phyloP scores from a whole-genome alignment of 2,797 vertebrate genomes.

The Gallinago stenura region DNA sequence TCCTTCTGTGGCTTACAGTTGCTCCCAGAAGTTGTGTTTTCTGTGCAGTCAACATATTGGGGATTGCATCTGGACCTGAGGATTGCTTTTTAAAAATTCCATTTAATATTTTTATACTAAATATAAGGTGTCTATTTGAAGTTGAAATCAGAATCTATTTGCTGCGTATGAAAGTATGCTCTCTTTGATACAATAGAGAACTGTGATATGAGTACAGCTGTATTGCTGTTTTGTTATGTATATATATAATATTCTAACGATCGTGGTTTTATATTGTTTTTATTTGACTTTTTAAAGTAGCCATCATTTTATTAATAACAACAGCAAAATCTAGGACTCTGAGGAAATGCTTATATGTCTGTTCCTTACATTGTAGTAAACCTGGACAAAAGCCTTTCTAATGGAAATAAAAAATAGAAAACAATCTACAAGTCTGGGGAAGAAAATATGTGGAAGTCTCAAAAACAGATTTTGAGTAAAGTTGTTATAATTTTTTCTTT shows the following conservation, averaged over 20 bases:
- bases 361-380: not conserved
- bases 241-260: not conserved
- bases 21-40: not conserved
- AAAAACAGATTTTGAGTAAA: not conserved
- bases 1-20: not conserved
- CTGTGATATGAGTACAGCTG: not conserved
- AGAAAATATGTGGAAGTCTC: not conserved
- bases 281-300: conserved; percentile 1
- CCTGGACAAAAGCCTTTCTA: not conserved
- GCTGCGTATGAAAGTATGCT: not conserved
- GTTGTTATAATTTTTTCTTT: not conserved
- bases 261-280: not conserved
- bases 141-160: not conserved
- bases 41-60: not conserved
- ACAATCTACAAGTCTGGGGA: not conserved
- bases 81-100: not conserved
- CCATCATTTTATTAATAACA: not conserved
- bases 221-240: not conserved
- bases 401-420: not conserved
- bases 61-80: not conserved
- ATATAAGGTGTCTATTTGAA: not conserved
- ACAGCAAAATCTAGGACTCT: not conserved
- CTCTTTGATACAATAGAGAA: not conserved
- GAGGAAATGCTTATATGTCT: not conserved
- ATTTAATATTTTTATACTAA: not conserved